Evolutionary conservation across 1,140 invertebrate species (phyloP).

Genomic region (Drosophila pandora): DNA sequence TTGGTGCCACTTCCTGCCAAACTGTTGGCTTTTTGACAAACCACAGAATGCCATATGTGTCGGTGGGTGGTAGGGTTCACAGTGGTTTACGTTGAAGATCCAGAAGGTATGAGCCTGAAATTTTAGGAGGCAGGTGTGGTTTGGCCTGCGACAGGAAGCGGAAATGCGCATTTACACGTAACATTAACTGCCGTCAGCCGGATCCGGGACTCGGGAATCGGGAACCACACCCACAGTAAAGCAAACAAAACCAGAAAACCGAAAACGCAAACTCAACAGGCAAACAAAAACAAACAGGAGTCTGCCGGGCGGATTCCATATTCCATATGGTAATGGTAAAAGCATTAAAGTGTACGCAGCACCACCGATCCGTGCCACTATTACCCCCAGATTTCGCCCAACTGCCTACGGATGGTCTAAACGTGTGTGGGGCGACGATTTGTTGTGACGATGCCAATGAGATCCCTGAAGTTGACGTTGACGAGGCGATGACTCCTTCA

Average conservation of each 20-base stretch:
- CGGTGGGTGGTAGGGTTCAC: neutral
- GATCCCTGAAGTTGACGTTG: slow-evolving; percentile 36
- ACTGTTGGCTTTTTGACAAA: slow-evolving; percentile 75
- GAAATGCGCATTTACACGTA: slow-evolving; percentile 82
- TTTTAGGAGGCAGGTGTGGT: slow-evolving; percentile 3
- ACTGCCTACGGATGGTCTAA: slow-evolving; percentile 14
- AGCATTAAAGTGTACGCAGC: slow-evolving; percentile 70
- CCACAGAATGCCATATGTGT: slow-evolving; percentile 42
- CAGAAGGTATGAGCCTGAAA: neutral
- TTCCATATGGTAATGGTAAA: slow-evolving; percentile 75
- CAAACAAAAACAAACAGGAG: slow-evolving; percentile 50
- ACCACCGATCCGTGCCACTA: slow-evolving; percentile 24
- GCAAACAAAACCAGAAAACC: slow-evolving; percentile 71
- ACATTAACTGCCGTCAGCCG: slow-evolving; percentile 73
- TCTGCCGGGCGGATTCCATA: slow-evolving; percentile 22
- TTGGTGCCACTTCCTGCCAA: slow-evolving; percentile 71
- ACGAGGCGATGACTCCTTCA: slow-evolving; percentile 51
- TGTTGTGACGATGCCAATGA: slow-evolving; percentile 68
- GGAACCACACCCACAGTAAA: slow-evolving; percentile 37
- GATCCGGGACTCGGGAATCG: slow-evolving; percentile 7
- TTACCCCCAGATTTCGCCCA: neutral
- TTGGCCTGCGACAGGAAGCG: slow-evolving; percentile 57
- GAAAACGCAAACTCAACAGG: slow-evolving; percentile 77
- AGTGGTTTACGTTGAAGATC: neutral
- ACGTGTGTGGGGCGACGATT: slow-evolving; percentile 60